Evolutionary conservation across 2,113 vertebrate genomes (phyloP), one percentile per base, ranked within the genome.

Genomic region (rat (Rattus norvegicus)): DNA sequence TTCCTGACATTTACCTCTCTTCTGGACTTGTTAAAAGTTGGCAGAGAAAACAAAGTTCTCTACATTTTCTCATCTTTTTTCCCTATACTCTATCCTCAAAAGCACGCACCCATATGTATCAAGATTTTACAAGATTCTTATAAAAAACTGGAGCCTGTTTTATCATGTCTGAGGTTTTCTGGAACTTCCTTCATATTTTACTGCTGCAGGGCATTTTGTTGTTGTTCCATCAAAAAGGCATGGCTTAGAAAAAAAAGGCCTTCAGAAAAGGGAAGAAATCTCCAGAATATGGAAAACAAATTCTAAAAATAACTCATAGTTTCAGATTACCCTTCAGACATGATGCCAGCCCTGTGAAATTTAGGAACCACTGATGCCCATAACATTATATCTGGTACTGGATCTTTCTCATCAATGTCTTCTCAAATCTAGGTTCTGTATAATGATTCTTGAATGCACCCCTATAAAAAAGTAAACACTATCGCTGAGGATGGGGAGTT

Each of bases 251-350:
- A 36, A 24, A 69, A 94, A 84, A 30, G 3, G 43, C 33, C 7
- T n/a, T 70, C 79, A 77, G 63, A 72, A 96, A 97, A 95, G 52
- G 90, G 96, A 97, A 97, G 92, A 33, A 28, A 84, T 96, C 20
- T 63, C 97, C 39, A 75, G 88, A 86, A 91, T 20, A 65, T 8
- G 36, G 72, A 67, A 97, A 97, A 96, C 3, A 80, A 90, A 56
- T 90, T 77, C 95, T 95, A 91, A 96, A 97, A 95, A 86, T 88
- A 97, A 43, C 59, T 72, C 20, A 12, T 28, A 73, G 49, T 49
- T 59, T 88, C 77, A 56, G 52, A 93, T 93, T 96, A 52, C 59
- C 84, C 70, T 86, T 77, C 8, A 92, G 43, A 84, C 13, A 77
- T 94, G 95, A 95, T 73, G 93, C 72, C 91, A 97, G 26, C 22